phyloP scores from a whole-genome alignment of 2,113 vertebrate genomes.

The Poeciliopsis occidentalis region DNA sequence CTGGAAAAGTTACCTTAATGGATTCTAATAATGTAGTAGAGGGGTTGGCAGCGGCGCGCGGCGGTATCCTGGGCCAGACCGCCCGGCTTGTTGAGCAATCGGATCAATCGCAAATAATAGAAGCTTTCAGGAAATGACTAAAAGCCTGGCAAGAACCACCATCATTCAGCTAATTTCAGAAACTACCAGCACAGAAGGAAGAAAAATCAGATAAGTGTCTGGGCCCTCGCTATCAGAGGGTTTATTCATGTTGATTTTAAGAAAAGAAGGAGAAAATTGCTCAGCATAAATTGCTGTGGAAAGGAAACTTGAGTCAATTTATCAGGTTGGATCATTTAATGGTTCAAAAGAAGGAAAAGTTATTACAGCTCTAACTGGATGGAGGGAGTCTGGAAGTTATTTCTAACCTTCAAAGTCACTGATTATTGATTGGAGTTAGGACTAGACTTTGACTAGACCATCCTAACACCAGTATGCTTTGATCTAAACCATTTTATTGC shows the following conservation, averaged over 20 bases:
- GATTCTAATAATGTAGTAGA: constrained; percentile 35
- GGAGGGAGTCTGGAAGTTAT: not conserved
- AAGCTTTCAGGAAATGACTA: constrained; percentile 37
- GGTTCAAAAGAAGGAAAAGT: not conserved
- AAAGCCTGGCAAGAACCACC: constrained; percentile 17
- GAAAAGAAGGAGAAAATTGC: not conserved
- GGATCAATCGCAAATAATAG: constrained; percentile 48
- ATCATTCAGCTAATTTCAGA: constrained; percentile 34
- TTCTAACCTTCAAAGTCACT: not conserved
- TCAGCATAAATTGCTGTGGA: not conserved
- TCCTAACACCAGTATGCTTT: not conserved
- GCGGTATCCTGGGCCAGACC: constrained; percentile 4
- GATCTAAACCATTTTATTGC: not conserved
- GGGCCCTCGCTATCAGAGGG: not conserved
- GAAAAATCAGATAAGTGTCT: constrained; percentile 23
- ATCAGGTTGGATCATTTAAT: not conserved
- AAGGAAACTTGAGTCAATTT: not conserved
- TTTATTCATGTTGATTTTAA: not conserved
- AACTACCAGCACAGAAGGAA: not conserved
- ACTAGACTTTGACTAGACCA: not conserved
- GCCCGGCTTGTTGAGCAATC: constrained; percentile 5
- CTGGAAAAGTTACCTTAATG: constrained; percentile 27
- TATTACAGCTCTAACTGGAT: not conserved
- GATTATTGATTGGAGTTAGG: not conserved
- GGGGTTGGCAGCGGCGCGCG: not conserved